Evolutionary conservation across 2,113 vertebrate species (phyloP).

Genomic region (Odobenus rosmarus): DNA sequence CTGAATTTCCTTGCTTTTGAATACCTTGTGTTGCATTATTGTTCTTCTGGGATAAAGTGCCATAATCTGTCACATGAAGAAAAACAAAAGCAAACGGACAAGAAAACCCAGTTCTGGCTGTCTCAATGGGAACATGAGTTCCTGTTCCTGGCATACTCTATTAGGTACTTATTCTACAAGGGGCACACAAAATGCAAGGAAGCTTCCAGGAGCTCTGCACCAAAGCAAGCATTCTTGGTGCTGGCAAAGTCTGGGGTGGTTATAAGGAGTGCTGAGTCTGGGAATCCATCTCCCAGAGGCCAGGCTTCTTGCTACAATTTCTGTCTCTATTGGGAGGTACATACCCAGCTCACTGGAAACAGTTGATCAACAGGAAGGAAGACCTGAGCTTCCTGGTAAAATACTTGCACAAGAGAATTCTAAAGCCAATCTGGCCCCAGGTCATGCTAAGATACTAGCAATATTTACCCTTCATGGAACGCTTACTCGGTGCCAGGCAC

Average conservation of each 20-base stretch:
- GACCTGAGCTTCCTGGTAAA: background rate
- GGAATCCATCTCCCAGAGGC: background rate
- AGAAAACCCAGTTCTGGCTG: background rate
- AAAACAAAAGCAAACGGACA: background rate
- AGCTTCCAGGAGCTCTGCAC: background rate
- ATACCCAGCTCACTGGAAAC: background rate
- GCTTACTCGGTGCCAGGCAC: background rate
- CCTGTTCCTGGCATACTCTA: background rate
- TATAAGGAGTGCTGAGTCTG: background rate
- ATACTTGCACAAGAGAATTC: background rate
- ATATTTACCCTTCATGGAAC: background rate
- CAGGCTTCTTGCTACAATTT: background rate
- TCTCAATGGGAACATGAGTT: background rate
- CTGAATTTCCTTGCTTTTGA: background rate
- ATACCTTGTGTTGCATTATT: accelerated
- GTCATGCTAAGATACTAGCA: background rate
- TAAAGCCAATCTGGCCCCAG: background rate
- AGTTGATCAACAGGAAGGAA: background rate
- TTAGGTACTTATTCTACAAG: background rate
- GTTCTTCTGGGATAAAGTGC: background rate
- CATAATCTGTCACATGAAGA: background rate
- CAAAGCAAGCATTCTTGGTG: background rate
- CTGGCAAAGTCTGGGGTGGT: too few species aligned
- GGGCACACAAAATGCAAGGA: background rate
- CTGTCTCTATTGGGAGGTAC: background rate